phyloP scores from a whole-genome alignment of 2,797 vertebrate genomes.

The Cheirogaleus major region DNA sequence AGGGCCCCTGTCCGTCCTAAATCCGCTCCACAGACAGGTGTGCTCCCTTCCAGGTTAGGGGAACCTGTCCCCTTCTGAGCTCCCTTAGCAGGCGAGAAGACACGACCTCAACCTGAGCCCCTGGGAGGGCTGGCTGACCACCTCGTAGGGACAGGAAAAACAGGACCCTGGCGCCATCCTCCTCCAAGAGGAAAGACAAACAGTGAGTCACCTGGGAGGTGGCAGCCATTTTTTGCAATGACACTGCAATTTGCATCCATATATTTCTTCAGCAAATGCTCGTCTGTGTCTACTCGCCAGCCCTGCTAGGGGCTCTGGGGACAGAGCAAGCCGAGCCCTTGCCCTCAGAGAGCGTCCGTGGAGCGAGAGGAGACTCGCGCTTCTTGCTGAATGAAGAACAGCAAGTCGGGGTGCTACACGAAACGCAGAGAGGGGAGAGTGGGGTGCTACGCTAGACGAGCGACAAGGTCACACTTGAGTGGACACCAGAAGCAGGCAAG shows the following conservation, averaged over 20 bases:
- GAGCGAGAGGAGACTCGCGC: neutral
- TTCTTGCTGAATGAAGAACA: neutral
- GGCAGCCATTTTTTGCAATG: conserved; percentile 34
- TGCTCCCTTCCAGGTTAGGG: neutral
- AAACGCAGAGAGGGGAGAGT: neutral
- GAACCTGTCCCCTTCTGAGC: neutral
- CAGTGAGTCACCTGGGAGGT: neutral
- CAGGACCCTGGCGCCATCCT: neutral
- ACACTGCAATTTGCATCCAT: neutral
- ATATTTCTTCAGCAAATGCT: neutral
- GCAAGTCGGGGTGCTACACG: fast-evolving
- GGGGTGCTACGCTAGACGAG: neutral
- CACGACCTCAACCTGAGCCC: neutral
- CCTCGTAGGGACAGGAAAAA: neutral
- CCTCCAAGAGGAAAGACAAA: neutral
- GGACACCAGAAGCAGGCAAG: neutral
- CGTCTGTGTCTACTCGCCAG: neutral
- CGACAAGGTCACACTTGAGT: neutral
- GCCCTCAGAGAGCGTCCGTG: neutral
- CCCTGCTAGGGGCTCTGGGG: neutral
- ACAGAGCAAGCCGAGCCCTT: neutral
- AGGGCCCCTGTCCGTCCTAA: neutral
- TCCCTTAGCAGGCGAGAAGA: neutral
- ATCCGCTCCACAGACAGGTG: neutral
- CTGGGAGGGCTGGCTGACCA: neutral